Base-by-base conservation (phyloP, 2,113 vertebrate species). In the Blennius ocellaris region DNA sequence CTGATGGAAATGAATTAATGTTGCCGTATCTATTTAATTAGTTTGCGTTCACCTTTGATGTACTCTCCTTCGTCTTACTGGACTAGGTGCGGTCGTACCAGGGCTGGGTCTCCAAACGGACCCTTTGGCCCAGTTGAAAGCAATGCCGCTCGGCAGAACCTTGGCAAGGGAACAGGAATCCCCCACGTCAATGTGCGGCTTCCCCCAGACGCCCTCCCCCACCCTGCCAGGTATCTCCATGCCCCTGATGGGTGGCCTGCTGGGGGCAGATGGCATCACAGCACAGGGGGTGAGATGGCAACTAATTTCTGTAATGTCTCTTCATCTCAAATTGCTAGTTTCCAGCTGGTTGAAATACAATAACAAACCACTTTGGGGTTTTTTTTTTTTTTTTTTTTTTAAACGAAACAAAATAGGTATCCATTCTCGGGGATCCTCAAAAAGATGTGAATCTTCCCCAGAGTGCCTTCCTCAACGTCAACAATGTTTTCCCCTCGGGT, bases 341-440 rank as follows among this genome's bases (percentile, higher is more conserved):
- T 48, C 14, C 12, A 0, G 15, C 12, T 7, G 41, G 41, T 7
- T 8, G 41, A 43, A 43, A 43, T 8, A 43, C 1, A 10, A 8
- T 43, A 30, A 30, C 21, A 30, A 30, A 30, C 21, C 10, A 43
- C 45, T 48, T n/a, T n/a, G n/a, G n/a, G n/a, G n/a, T n/a, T n/a
- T n/a, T n/a, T 48, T 14, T 45, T 45, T 45, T 45, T 11, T 45
- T 9, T 45, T 1, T 45, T 62, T 48, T 45, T n/a, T 47, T 44
- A 11, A 30, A 4, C 49, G 39, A 50, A 30, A 16, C 17, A 39
- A 47, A 59, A 38, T 87, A 96, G 95, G 83, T 79, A 0, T 96
- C 96, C 0, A 89, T 97, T 54, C 86, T 97, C 2, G 95, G 95
- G 58, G 95, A 96, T 30, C 96, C 94, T 47, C 94, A 95, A 11